Percentiles rank a stretch among this genome's conserved stretches.
Conservation (phyloP, 2,888 invertebrate species). For the Noctua comes region DNA sequence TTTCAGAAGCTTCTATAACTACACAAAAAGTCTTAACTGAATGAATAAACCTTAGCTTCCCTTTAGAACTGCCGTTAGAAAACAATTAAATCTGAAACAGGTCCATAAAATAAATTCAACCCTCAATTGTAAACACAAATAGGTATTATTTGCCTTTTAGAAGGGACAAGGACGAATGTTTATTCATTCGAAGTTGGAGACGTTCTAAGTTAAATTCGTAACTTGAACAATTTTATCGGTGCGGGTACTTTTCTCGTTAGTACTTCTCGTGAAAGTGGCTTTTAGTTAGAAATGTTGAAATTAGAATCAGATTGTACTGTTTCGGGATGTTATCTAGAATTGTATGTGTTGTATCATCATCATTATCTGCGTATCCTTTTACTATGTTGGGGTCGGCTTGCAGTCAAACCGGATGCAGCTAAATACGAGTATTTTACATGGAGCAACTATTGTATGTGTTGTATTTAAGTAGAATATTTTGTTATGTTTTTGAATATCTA, state of each 20-base stretch:
- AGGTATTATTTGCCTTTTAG: conserved; percentile 54
- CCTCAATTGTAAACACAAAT: conserved; percentile 52
- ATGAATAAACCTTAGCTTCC: conserved; percentile 26
- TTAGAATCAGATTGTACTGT: conserved; percentile 28
- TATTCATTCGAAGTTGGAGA: conserved; percentile 55
- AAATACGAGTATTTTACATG: not conserved
- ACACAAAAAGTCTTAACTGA: conserved; percentile 8
- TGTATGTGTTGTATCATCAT: not conserved
- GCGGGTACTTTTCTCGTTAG: conserved; percentile 56
- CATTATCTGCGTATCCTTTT: not conserved
- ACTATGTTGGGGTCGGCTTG: not conserved
- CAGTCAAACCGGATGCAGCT: not conserved
- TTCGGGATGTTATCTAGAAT: not conserved
- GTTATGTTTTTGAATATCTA: no score
- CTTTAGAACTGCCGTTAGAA: conserved; percentile 19
- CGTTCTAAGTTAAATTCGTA: conserved; percentile 59
- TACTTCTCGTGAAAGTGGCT: conserved; percentile 38
- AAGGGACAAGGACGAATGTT: conserved; percentile 48
- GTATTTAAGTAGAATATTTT: not conserved
- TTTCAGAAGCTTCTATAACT: conserved; percentile 11
- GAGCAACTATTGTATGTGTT: no score
- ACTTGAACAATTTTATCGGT: conserved; percentile 65
- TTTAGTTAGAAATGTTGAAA: conserved; percentile 36
- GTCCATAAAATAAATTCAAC: conserved; percentile 51
- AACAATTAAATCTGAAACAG: conserved; percentile 50